Conservation (phyloP, 2,888 invertebrate genomes). For the Kryphioiulus occultus region DNA sequence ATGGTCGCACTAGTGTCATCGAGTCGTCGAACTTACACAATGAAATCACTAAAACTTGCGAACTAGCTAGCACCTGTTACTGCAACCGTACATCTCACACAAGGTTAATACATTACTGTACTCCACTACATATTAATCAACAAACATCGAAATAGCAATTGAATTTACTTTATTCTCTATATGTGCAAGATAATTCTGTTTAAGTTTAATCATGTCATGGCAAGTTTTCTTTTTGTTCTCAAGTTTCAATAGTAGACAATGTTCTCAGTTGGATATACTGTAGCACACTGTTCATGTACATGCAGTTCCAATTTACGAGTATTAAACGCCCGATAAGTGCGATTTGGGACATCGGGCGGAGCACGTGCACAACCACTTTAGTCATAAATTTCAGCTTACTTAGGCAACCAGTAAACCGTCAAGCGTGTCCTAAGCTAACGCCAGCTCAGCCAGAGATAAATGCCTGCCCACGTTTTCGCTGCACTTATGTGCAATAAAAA, state of each 20-base stretch:
- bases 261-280: too few species aligned
- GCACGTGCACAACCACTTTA: not conserved
- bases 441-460: not conserved
- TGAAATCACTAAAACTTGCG: not conserved
- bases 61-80: not conserved
- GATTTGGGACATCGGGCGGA: not conserved
- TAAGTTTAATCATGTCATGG: too few species aligned
- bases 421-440: not conserved
- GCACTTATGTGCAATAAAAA: not conserved
- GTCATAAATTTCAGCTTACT: not conserved
- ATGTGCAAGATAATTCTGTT: too few species aligned
- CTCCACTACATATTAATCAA: too few species aligned
- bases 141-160: too few species aligned
- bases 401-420: not conserved
- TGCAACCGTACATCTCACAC: not conserved
- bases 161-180: too few species aligned
- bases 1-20: not conserved
- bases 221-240: too few species aligned
- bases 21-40: constrained; percentile 8
- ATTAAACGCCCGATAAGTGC: not conserved
- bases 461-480: not conserved
- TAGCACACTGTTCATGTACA: too few species aligned
- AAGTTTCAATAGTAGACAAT: too few species aligned
- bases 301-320: not conserved
- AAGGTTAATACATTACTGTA: too few species aligned